Conservation (phyloP, 1,140 invertebrate species). For the Euwallacea fornicatus region DNA sequence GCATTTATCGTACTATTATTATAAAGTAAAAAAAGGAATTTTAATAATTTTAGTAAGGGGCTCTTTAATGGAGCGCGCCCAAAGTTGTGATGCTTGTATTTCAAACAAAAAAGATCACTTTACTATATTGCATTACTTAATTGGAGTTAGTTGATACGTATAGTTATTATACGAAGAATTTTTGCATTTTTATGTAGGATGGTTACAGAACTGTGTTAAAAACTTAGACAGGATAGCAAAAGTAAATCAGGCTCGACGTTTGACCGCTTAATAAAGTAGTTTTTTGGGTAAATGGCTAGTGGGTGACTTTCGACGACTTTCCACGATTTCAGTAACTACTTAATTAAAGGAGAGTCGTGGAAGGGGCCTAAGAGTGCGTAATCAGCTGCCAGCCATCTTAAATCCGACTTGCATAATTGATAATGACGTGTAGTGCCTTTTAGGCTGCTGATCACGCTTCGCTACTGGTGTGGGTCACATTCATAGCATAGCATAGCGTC, state of each 20-base stretch:
- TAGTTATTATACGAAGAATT: constrained; percentile 34
- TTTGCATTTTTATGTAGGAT: constrained; percentile 52
- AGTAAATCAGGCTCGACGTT: constrained; percentile 7
- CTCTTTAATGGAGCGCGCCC: neutral
- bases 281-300: constrained; percentile 12
- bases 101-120: constrained; percentile 35
- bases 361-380: constrained; percentile 42
- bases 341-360: neutral
- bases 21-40: constrained; percentile 27
- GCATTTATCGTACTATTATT: constrained; percentile 40
- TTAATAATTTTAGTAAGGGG: neutral
- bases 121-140: constrained; percentile 44
- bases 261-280: constrained; percentile 8
- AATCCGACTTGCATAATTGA: constrained; percentile 46
- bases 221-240: constrained; percentile 38
- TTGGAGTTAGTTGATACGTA: constrained; percentile 31
- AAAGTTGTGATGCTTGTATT: constrained; percentile 52
- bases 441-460: constrained; percentile 54
- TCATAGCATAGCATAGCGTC: constrained; percentile 38
- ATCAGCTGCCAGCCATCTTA: constrained; percentile 51
- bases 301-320: constrained; percentile 6
- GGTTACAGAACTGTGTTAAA: constrained; percentile 40
- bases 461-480: constrained; percentile 51
- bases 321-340: neutral
- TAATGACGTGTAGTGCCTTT: constrained; percentile 52